Conservation (phyloP, 2,888 invertebrate genomes). For the Caenorhabditis sp. region DNA sequence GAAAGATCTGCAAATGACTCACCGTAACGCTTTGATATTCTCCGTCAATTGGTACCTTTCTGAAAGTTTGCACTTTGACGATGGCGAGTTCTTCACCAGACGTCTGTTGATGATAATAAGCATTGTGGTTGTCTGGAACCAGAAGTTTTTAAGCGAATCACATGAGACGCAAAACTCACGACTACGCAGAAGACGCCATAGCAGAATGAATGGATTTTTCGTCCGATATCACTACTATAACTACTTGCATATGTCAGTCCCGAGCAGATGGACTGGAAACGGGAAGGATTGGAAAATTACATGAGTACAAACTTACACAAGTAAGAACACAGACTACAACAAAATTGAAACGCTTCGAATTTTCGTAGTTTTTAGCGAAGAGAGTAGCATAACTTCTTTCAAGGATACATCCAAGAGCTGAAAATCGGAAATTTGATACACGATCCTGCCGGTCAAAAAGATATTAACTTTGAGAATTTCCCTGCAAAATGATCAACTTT, state of each 20-base stretch:
- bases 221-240: slow-evolving; percentile 7
- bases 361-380: slow-evolving; percentile 44
- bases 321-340: slow-evolving; percentile 12
- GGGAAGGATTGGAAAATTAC: neutral
- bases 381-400: slow-evolving; percentile 47
- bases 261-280: slow-evolving; percentile 1
- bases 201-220: slow-evolving; percentile 18
- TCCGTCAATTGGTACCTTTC: slow-evolving; percentile 51
- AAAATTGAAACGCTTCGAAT: slow-evolving; percentile 25
- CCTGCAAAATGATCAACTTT: too few species aligned
- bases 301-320: slow-evolving; percentile 18
- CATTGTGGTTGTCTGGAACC: slow-evolving; percentile 28
- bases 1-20: neutral
- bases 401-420: slow-evolving; percentile 35
- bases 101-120: slow-evolving; percentile 36
- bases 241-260: slow-evolving; percentile 1
- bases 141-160: neutral
- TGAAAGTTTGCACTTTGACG: slow-evolving; percentile 27
- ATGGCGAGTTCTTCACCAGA: slow-evolving; percentile 31
- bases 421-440: neutral
- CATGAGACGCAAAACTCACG: neutral
- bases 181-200: slow-evolving; percentile 23
- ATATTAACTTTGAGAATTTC: too few species aligned
- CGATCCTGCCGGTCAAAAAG: too few species aligned
- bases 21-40: slow-evolving; percentile 51